Percentiles rank a stretch among this genome's conserved stretches.
phyloP scores from a whole-genome alignment of 2,113 vertebrate genomes.

The Ia io region DNA sequence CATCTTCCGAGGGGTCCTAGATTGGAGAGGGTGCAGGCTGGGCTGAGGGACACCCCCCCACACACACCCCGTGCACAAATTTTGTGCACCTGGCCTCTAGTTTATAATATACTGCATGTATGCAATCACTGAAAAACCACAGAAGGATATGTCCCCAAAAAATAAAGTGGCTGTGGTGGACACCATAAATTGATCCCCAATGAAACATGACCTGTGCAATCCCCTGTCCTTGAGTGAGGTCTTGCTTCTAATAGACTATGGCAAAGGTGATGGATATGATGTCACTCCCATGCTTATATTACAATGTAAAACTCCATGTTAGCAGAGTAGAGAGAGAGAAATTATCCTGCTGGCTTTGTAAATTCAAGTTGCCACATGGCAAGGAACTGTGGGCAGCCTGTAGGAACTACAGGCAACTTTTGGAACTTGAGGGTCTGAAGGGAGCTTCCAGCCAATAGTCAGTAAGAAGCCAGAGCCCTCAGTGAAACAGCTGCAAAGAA shows the following conservation, averaged over 20 bases:
- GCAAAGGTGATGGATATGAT: neutral
- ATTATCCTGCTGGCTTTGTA: neutral
- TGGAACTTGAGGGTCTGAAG: neutral
- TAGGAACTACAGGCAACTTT: neutral
- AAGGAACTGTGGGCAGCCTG: neutral
- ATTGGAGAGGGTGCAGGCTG: no score
- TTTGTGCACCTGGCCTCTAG: no score
- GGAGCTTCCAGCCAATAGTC: neutral
- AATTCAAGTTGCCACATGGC: neutral
- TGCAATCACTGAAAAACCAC: neutral
- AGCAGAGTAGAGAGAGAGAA: neutral
- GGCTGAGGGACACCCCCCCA: no score
- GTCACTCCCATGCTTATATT: neutral
- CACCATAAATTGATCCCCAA: neutral
- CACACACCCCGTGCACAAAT: no score
- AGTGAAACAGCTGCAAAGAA: neutral
- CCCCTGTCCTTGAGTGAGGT: neutral
- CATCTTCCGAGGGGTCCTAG: no score
- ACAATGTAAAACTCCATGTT: neutral
- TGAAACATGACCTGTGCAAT: neutral
- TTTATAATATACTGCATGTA: neutral
- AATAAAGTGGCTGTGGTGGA: neutral
- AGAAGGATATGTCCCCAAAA: neutral
- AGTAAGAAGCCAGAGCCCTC: neutral
- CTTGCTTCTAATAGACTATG: conserved; percentile 6